Evolutionary conservation across 2,113 vertebrate genomes (phyloP).

Genomic region (Podarcis raffonei): DNA sequence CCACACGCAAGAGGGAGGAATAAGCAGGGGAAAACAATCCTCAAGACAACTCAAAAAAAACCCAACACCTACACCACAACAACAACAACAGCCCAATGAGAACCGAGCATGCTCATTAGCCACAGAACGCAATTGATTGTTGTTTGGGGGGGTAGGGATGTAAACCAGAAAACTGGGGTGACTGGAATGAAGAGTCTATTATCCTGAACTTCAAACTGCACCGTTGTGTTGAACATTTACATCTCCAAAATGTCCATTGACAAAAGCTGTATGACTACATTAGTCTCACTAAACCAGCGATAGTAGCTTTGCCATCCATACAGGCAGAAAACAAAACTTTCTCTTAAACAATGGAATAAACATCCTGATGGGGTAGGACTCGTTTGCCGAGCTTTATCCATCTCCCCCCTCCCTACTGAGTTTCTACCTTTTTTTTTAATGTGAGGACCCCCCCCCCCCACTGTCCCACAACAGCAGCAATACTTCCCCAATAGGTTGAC

Average conservation of each 20-base stretch:
- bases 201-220: neutral
- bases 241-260: conserved; percentile 21
- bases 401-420: conserved; percentile 27
- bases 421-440: conserved; percentile 23
- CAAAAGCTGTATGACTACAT: conserved; percentile 31
- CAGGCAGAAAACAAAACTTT: conserved; percentile 52
- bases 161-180: too few relatives aligned
- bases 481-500: conserved; percentile 61
- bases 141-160: too few relatives aligned
- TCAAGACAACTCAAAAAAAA: too few relatives aligned
- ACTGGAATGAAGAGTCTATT: too few relatives aligned
- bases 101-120: too few relatives aligned
- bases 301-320: conserved; percentile 33
- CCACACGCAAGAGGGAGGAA: neutral
- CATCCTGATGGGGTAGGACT: conserved; percentile 14
- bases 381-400: conserved; percentile 38
- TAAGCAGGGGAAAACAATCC: too few relatives aligned
- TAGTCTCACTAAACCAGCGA: conserved; percentile 16
- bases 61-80: too few relatives aligned
- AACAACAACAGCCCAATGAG: too few relatives aligned
- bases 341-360: conserved; percentile 49
- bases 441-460: conserved; percentile 18
- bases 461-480: conserved; percentile 14
- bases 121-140: too few relatives aligned
- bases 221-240: neutral